Conservation (phyloP, 2,113 vertebrate genomes). For the Clarias macrocephalus region DNA sequence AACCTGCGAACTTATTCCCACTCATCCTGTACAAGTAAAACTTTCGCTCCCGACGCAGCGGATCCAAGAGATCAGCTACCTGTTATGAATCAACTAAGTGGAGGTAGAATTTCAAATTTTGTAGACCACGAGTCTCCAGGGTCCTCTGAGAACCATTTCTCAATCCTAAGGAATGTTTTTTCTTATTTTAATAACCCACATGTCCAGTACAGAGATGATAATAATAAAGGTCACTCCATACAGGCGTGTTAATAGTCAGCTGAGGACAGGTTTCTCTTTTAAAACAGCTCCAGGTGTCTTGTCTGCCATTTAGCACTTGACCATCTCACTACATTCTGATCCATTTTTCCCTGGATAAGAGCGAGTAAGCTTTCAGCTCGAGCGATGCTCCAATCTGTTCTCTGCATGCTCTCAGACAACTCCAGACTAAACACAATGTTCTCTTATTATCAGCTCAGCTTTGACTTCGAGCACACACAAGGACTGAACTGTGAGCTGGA, state of each 20-base stretch:
- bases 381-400: constrained; percentile 50
- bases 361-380: not conserved
- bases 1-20: not conserved
- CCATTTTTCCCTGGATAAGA: constrained; percentile 6
- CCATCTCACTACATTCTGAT: not conserved
- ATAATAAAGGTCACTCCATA: constrained; percentile 33
- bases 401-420: constrained; percentile 52
- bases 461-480: constrained; percentile 40
- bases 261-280: constrained; percentile 30
- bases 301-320: not conserved
- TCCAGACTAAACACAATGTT: constrained; percentile 77
- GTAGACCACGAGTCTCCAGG: not conserved
- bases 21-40: not conserved
- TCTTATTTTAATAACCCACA: not conserved
- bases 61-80: not conserved
- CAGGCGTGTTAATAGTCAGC: constrained; percentile 2
- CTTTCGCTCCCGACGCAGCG: not conserved
- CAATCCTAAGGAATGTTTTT: not conserved
- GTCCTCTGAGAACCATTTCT: not conserved
- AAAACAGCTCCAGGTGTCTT: constrained; percentile 21
- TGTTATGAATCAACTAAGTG: not conserved
- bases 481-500: not conserved
- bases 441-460: constrained; percentile 42
- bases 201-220: not conserved
- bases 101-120: not conserved